Base-by-base conservation (phyloP, 2,797 vertebrate genomes). In the Parauchenoglanis punctatus region DNA sequence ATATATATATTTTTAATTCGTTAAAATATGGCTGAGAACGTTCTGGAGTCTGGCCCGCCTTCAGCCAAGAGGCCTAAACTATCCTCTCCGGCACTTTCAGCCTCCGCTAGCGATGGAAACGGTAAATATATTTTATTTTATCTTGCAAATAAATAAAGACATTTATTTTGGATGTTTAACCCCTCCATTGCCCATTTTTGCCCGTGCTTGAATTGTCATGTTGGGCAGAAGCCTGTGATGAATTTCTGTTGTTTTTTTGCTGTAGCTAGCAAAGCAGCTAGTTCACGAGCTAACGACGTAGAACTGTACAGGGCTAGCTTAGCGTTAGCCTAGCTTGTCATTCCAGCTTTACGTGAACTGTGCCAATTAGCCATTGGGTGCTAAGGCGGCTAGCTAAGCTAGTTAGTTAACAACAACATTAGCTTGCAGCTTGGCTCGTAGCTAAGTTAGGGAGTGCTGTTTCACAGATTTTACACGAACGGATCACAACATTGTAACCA, bases 61-160 rank as follows among this genome's bases (percentile, higher is more conserved):
- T 98, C 98, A 96, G 97, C 98, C 94, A 99, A 99, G 97, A 97
- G 98, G 97, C 98, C 98, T 96, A 99, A 99, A 96, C 97, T 99
- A 94, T 98, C 98, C 85, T 99, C 98, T 91, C 98, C 98, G 93
- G 96, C 98, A 92, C 97, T 99, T 88, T 99, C 98, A 89, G 97
- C 97, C 92, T 97, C 98, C 92, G 97, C 97, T 92, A 99, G 98
- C 95, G 98, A 99, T 94, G 98, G 98, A 95, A 98, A 98, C 93
- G 98, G 98, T 99, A 96, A 98, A 89, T 68, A 86, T 85, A 54
- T 28, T 76, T 31, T 56, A 68, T 68, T 40, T 28, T 15, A 87
- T 40, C 11, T 7, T 23, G 28, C 15, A 84, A 88, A 78, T 86
- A 0, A 68, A 67, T 86, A 58, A 70, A 89, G 86, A 87, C 73